Evolutionary conservation across 1,140 invertebrate genomes (phyloP).

Genomic region (Caerostris darwini): DNA sequence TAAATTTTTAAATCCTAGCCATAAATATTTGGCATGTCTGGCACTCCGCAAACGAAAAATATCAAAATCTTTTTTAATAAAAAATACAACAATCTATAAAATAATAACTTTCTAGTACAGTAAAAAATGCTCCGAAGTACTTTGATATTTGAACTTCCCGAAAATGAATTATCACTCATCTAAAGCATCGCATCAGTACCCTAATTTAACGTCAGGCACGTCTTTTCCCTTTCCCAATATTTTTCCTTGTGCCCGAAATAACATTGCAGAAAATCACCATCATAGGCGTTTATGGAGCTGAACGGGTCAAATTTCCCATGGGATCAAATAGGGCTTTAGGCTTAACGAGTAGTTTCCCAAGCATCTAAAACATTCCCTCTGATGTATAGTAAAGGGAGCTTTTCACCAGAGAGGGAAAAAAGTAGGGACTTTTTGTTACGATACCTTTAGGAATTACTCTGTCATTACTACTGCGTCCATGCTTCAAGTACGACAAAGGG

Average conservation of each 20-base stretch:
- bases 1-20: no score
- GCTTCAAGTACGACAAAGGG: no score
- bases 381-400: not conserved
- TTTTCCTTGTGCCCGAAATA: not conserved
- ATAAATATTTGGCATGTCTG: no score
- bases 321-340: not conserved
- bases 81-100: no score
- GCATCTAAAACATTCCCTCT: not conserved
- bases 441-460: not conserved
- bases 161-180: not conserved
- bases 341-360: conserved; percentile 41
- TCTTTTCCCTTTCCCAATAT: not conserved
- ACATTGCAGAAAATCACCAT: conserved; percentile 11
- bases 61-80: no score
- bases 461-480: not conserved
- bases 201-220: not conserved
- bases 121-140: no score
- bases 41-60: no score
- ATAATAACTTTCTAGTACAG: no score
- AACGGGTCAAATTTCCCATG: conserved; percentile 45
- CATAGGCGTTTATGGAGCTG: conserved; percentile 2
- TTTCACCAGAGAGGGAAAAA: not conserved
- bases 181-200: not conserved
- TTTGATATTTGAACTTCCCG: not conserved
- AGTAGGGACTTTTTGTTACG: not conserved